phyloP scores from a whole-genome alignment of 2,888 invertebrate genomes.

The Pheosia tremula region DNA sequence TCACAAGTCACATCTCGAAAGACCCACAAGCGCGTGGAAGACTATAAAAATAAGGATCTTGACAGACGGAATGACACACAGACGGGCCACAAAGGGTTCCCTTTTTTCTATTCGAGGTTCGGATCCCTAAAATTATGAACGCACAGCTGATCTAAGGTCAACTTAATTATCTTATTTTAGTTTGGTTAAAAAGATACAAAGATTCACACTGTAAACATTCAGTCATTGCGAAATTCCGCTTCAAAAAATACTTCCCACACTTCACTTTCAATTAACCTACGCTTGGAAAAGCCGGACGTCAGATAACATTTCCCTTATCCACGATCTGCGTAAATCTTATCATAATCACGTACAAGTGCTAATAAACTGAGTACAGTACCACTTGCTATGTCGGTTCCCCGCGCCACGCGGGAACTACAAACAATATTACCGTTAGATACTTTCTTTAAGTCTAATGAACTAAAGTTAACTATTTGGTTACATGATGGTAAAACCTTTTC shows the following conservation, averaged over 20 bases:
- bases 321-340: background rate
- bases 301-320: background rate
- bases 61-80: too few species aligned
- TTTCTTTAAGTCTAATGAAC: constrained; percentile 16
- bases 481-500: background rate
- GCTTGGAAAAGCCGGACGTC: background rate
- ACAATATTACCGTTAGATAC: constrained; percentile 22
- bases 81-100: too few species aligned
- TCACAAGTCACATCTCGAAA: background rate
- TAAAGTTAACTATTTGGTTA: background rate
- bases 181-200: too few species aligned
- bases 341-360: background rate
- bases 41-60: background rate
- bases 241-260: background rate
- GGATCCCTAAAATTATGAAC: too few species aligned
- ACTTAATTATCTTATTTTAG: too few species aligned
- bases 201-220: too few species aligned
- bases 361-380: background rate
- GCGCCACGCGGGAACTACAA: constrained; percentile 30
- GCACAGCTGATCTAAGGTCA: too few species aligned
- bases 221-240: too few species aligned
- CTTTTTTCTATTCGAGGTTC: too few species aligned
- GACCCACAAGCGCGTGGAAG: background rate
- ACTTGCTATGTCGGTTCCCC: background rate
- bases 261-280: background rate